Evolutionary conservation across 2,888 invertebrate species (phyloP).

Genomic region (Hoplodrina blanda): DNA sequence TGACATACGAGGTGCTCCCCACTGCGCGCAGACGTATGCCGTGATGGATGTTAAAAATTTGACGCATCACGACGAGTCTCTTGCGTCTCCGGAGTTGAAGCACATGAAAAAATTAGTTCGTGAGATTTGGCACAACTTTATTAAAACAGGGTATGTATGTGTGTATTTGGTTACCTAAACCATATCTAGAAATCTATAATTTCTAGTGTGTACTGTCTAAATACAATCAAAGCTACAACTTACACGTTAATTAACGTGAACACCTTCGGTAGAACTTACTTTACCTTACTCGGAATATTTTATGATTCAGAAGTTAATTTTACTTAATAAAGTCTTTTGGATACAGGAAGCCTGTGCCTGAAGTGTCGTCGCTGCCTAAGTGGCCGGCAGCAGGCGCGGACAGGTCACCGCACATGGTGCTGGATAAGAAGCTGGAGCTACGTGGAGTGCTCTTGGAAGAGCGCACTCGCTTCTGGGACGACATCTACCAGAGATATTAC

Average conservation of each 20-base stretch:
- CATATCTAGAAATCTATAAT: not conserved
- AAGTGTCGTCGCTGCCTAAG: conserved; percentile 59
- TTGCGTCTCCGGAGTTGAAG: conserved; percentile 55
- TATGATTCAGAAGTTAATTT: too few relatives aligned
- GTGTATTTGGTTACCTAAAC: conserved; percentile 30
- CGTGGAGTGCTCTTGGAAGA: conserved; percentile 54
- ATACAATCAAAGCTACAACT: not conserved
- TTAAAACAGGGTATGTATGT: conserved; percentile 74
- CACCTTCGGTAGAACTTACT: not conserved
- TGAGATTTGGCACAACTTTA: conserved; percentile 72
- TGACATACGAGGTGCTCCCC: conserved; percentile 64
- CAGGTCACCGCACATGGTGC: conserved; percentile 64
- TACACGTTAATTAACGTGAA: not conserved
- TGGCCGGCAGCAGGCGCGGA: conserved; percentile 65
- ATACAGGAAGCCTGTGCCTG: conserved; percentile 69
- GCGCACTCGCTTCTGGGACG: conserved; percentile 66
- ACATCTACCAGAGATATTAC: conserved; percentile 64
- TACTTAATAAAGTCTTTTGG: not conserved
- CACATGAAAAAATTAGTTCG: conserved; percentile 62
- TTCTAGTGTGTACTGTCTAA: not conserved
- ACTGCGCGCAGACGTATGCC: conserved; percentile 70
- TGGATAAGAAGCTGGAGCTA: conserved; percentile 61
- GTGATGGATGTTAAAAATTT: conserved; percentile 51
- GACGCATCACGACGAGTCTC: conserved; percentile 22
- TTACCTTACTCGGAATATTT: too few relatives aligned